A percentile compares a stretch with the other conserved stretches of the same genome.
phyloP scores from a whole-genome alignment of 1,140 invertebrate species.

The Rhizoglyphus robini region DNA sequence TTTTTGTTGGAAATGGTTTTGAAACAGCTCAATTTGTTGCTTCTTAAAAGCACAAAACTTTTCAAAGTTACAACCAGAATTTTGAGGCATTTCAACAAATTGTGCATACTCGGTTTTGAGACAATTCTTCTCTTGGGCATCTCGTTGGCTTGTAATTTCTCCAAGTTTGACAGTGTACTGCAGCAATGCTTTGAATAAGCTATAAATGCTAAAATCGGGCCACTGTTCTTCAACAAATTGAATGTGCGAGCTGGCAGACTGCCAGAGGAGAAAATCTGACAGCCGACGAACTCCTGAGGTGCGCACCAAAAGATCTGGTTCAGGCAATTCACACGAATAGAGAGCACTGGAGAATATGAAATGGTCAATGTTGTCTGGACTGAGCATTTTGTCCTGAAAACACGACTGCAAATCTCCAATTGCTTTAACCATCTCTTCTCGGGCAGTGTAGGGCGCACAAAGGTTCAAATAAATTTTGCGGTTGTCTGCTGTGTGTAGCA shows the following conservation, averaged over 20 bases:
- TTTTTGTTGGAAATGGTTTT: too few relatives aligned
- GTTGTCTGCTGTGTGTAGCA: slow-evolving; percentile 65
- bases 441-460: slow-evolving; percentile 42
- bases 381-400: slow-evolving; percentile 15
- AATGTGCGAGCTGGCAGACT: slow-evolving; percentile 47
- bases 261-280: slow-evolving; percentile 94
- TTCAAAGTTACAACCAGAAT: too few relatives aligned
- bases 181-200: slow-evolving; percentile 67
- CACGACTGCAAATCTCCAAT: slow-evolving; percentile 34
- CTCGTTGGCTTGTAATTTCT: too few relatives aligned
- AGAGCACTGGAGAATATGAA: slow-evolving; percentile 60
- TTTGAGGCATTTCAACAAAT: too few relatives aligned
- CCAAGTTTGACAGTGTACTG: slow-evolving; percentile 54
- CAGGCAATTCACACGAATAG: slow-evolving; percentile 54
- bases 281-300: slow-evolving; percentile 93
- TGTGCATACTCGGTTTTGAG: too few relatives aligned
- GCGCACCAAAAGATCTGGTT: slow-evolving; percentile 77
- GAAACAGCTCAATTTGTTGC: too few relatives aligned
- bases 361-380: slow-evolving; percentile 55
- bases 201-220: slow-evolving; percentile 86
- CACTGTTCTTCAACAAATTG: slow-evolving; percentile 70
- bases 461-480: slow-evolving; percentile 42
- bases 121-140: too few relatives aligned
- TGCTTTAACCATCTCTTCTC: slow-evolving; percentile 39
- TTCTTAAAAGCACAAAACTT: too few relatives aligned